These are phyloP conservation scores for Coptodon rendalli DNA, from an alignment of 2,113 vertebrate genomes.

Conservation along the genomic window DNA sequence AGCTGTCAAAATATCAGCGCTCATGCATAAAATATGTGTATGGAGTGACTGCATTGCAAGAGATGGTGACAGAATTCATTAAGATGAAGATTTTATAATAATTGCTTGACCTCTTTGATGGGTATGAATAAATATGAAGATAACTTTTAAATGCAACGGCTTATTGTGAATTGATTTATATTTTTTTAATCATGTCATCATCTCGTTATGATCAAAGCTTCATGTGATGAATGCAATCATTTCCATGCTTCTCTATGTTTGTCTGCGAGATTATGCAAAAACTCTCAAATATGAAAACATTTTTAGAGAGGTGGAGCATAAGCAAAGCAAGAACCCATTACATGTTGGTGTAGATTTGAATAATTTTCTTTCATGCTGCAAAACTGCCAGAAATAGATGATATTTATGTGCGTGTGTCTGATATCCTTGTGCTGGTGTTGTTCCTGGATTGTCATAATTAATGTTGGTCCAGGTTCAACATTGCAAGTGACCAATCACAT, in stretches of 20 bases:
- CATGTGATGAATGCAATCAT: not conserved
- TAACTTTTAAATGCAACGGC: not conserved
- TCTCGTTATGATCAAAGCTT: not conserved
- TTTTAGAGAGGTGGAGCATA: not conserved
- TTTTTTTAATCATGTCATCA: not conserved
- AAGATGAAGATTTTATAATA: not conserved
- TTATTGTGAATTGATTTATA: not conserved
- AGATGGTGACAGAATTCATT: not conserved
- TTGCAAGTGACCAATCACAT: not conserved
- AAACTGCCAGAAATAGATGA: not conserved
- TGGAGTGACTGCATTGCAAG: not conserved
- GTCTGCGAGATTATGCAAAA: not conserved
- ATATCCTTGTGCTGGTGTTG: not conserved
- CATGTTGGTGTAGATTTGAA: not conserved
- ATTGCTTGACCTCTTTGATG: not conserved
- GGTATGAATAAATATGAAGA: not conserved
- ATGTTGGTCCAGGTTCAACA: not conserved
- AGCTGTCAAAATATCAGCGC: slow-evolving; percentile 14
- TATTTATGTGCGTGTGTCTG: not conserved
- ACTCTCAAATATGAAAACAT: not conserved
- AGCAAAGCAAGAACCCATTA: not conserved
- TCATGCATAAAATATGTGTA: not conserved
- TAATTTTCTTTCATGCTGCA: not conserved
- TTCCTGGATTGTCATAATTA: not conserved
- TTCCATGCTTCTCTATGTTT: not conserved